These are phyloP conservation scores for Cavia porcellus DNA, from an alignment of 2,113 vertebrate genomes.

Conservation along the genomic window DNA sequence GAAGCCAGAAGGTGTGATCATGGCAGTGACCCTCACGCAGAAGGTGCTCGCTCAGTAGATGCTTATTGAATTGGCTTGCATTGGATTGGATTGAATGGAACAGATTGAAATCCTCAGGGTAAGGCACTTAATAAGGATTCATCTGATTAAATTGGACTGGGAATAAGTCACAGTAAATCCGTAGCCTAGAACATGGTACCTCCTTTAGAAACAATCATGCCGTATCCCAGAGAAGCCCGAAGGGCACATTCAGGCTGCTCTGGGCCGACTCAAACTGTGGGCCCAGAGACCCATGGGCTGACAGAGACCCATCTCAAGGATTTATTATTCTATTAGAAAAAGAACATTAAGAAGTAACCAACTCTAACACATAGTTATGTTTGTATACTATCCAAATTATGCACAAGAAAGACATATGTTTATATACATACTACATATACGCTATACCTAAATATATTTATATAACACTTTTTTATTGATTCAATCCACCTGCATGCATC, in stretches of 20 bases:
- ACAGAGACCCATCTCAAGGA: neutral
- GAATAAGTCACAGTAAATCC: conserved; percentile 56
- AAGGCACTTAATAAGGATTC: conserved; percentile 61
- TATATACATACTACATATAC: neutral
- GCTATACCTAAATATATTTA: neutral
- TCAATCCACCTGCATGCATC: neutral
- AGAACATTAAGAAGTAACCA: neutral
- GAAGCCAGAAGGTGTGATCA: neutral
- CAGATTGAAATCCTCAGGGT: neutral
- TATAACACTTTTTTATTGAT: neutral
- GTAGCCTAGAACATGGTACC: neutral
- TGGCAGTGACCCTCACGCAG: neutral
- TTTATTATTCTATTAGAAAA: conserved; percentile 13
- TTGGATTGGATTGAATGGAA: neutral
- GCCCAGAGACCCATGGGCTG: no score
- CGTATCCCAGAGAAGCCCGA: neutral
- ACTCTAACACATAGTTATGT: neutral
- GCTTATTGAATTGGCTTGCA: neutral
- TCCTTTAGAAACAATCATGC: conserved; percentile 22
- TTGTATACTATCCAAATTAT: neutral
- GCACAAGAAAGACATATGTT: neutral
- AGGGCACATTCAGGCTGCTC: neutral
- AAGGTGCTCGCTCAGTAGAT: neutral
- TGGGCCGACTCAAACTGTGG: no score
- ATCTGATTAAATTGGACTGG: conserved; percentile 36